Base-by-base conservation (phyloP, 2,888 invertebrate genomes). In the Panzeria rudis region DNA sequence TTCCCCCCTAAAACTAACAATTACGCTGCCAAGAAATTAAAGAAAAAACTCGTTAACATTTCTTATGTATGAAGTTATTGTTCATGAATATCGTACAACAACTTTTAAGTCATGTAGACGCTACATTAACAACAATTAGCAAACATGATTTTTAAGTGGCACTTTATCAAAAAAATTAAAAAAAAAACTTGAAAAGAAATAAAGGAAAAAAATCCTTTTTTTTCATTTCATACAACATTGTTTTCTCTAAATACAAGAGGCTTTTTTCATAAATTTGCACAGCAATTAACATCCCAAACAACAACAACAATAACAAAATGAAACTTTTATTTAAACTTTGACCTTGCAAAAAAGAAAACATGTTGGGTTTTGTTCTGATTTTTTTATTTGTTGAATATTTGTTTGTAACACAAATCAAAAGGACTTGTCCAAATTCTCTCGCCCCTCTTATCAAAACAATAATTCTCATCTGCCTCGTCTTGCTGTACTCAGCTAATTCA, bases 351-450 rank as follows among this genome's bases (percentile, higher is more conserved):
- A 76, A 54, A 71, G 54, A 61, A 62, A 76, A 54, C 64, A 76
- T 77, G 29, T 84, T 79, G 35, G 15, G 23, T 59, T 59, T 77
- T 73, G 85, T 86, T 77, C 8, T 23, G 32, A 59, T 77, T 47
- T 79, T 81, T 13, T 13, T 29, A 29, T 38, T 38, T 38, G 9
- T 38, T 13, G 9, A 72, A 8, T 62, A 61, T 86, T 86, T 86
- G 84, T 87, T 86, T 87, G 87, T 68, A 75, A 72, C 75, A 87
- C 78, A 87, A 86, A 87, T 87, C 87, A 86, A 82, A 86, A 86
- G 81, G 61, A 88, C 88, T 88, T 90, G 91, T 90, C 90, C 89
- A 90, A 90, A 91, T 90, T 90, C 89, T 89, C 88, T 89, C 89
- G 89, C 89, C 87, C 88, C 87, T 86, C 79, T 84, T 78, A 64